Percentiles rank a stretch among this genome's conserved stretches.
These are phyloP conservation scores for Gymnocypris eckloni DNA, from an alignment of 2,797 vertebrate species.

Conservation along the genomic window DNA sequence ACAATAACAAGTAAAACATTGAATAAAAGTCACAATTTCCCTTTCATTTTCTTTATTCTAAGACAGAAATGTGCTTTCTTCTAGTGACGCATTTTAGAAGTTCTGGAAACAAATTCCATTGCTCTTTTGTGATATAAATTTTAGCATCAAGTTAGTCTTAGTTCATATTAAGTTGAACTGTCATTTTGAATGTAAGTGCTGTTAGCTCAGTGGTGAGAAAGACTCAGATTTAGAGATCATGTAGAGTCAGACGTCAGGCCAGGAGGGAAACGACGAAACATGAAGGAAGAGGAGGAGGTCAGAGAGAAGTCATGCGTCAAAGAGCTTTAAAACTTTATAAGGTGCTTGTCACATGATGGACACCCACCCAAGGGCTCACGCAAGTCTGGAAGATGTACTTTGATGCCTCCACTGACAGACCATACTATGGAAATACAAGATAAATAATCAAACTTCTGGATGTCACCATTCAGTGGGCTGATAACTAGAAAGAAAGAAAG, in stretches of 20 bases:
- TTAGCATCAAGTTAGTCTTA: background rate
- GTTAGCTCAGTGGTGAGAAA: background rate
- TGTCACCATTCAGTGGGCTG: slow-evolving; percentile 61
- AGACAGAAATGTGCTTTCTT: background rate
- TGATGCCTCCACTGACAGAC: slow-evolving; percentile 48
- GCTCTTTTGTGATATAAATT: background rate
- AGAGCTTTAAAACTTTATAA: slow-evolving; percentile 35
- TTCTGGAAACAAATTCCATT: background rate
- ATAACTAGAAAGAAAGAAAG: slow-evolving; percentile 53
- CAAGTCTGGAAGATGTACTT: slow-evolving; percentile 54
- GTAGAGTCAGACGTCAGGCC: background rate
- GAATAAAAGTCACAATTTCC: background rate
- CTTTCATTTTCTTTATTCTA: background rate
- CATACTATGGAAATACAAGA: slow-evolving; percentile 57
- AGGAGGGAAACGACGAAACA: background rate
- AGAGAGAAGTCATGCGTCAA: slow-evolving; percentile 3
- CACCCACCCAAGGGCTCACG: slow-evolving; percentile 32
- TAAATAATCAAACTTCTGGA: slow-evolving; percentile 67
- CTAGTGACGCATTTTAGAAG: background rate
- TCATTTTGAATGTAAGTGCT: background rate
- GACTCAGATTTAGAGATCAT: background rate
- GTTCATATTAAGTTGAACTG: slow-evolving; percentile 1
- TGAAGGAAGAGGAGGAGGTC: slow-evolving; percentile 1
- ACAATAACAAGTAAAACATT: background rate
- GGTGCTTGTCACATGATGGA: slow-evolving; percentile 52